Evolutionary conservation across 2,797 vertebrate genomes (phyloP).

Genomic region (Adrianichthys oophorus): DNA sequence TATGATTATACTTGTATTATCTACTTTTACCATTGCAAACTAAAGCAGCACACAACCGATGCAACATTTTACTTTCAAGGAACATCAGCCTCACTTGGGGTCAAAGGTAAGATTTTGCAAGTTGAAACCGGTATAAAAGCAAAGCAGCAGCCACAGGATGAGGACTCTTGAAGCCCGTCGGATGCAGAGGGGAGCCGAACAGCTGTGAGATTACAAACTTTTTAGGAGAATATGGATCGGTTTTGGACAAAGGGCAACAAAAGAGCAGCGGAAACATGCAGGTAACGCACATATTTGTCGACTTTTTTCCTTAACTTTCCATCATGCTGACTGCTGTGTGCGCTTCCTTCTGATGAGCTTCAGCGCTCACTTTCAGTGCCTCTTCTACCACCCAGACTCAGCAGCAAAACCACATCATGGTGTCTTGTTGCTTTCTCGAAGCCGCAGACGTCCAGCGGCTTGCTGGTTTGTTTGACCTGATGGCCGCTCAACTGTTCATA

Average conservation of each 20-base stretch:
- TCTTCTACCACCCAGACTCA: no score
- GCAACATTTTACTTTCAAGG: constrained; percentile 72
- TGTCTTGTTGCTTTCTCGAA: no score
- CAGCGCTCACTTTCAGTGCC: no score
- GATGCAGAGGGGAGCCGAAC: constrained; percentile 14
- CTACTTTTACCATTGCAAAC: constrained; percentile 74
- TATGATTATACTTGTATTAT: constrained; percentile 81
- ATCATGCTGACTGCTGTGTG: no score
- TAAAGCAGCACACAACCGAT: constrained; percentile 43
- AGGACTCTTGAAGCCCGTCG: constrained; percentile 28
- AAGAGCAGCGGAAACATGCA: constrained; percentile 16
- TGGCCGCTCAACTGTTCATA: constrained; percentile 78
- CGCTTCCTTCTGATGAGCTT: no score
- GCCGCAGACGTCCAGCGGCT: no score
- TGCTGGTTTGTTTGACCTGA: neutral
- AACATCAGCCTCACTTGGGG: constrained; percentile 74
- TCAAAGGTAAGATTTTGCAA: constrained; percentile 77
- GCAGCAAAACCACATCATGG: no score
- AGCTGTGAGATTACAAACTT: neutral
- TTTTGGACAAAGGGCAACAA: no score
- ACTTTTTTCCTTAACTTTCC: no score
- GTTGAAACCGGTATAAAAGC: constrained; percentile 72
- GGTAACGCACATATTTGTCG: constrained; percentile 34
- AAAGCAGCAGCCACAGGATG: constrained; percentile 29
- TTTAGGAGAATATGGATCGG: no score